Base-by-base conservation (phyloP, 1,140 invertebrate genomes). In the Drosophila dunni region DNA sequence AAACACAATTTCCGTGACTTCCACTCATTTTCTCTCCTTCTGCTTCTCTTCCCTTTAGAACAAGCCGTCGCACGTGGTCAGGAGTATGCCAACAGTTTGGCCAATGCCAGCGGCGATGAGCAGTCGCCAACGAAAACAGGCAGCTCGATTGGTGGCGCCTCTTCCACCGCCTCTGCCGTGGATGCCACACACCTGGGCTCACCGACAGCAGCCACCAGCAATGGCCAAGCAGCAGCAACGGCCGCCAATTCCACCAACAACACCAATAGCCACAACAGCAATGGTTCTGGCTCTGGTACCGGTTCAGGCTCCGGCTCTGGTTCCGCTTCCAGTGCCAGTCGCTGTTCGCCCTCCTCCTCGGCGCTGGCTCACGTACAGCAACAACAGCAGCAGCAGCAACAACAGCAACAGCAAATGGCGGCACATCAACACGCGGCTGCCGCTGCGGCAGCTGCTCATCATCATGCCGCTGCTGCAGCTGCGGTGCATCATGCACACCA, bases 31-130 rank as follows among this genome's bases (percentile, higher is more conserved):
- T 20, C 45, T 48, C 2, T 10, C 7, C 24, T 24, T 51, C 61
- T 63, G 10, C 17, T 9, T 33, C 20, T 17, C 20, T 67, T 45
- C 7, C 75, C 17, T 20, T 20, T 20, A 91, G 90, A 91, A 67
- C 90, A 91, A 89, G 83, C 83, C 0, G 78, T 62, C 66, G 76
- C 90, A 57, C 83, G 90, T 76, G 90, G 78, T 56, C 86, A 88
- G 75, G 90, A 91, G 15, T 91, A 91, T 15, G 73, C 83, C 45
- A 82, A 64, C 66, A 86, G 80, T 24, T 34, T 86, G 79, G 79
- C 83, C 76, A 86, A 86, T 62, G 82, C 83, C 76, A 86, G 82
- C 45, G 82, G 78, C 15, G 90, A 91, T 44, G 86, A 89, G 61
- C 86, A 91, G 36, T 90, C 90, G 51, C 90, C 90, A 4, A 91